Percentiles rank a stretch among this genome's conserved stretches.
These are phyloP conservation scores for Morinoia aosen DNA, from an alignment of 2,888 invertebrate species.

Conservation along the genomic window DNA sequence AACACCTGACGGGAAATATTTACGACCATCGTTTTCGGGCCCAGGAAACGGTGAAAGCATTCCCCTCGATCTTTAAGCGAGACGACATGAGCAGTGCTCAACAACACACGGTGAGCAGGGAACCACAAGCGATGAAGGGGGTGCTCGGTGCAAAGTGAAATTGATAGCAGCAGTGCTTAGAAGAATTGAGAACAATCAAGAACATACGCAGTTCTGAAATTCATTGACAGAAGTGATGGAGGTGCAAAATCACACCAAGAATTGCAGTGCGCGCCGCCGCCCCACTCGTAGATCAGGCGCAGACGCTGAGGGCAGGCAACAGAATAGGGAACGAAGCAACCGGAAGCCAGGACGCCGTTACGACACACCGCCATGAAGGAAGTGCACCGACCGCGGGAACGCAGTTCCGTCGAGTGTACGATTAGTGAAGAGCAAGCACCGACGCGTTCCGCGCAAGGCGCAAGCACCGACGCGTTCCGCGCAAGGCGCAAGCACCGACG, in stretches of 20 bases:
- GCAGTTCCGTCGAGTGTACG: neutral
- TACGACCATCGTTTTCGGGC: neutral
- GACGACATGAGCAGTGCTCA: neutral
- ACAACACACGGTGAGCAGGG: neutral
- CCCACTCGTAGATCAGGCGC: neutral
- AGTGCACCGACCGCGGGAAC: neutral
- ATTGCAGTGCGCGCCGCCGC: neutral
- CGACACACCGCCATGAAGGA: neutral
- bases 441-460: neutral
- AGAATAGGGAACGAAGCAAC: neutral
- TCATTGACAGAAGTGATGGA: neutral
- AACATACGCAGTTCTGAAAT: neutral
- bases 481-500: neutral
- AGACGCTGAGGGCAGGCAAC: neutral
- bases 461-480: neutral
- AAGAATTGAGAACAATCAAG: neutral
- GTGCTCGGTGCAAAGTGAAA: neutral
- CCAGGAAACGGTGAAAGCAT: neutral
- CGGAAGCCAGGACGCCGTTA: neutral
- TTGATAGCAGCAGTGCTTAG: neutral
- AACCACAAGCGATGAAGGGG: neutral
- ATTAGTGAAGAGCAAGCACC: neutral
- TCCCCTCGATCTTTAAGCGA: neutral
- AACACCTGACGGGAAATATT: neutral
- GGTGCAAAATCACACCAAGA: neutral